These are phyloP conservation scores for Mallotus villosus DNA, from an alignment of 2,797 vertebrate species.

Conservation along the genomic window DNA sequence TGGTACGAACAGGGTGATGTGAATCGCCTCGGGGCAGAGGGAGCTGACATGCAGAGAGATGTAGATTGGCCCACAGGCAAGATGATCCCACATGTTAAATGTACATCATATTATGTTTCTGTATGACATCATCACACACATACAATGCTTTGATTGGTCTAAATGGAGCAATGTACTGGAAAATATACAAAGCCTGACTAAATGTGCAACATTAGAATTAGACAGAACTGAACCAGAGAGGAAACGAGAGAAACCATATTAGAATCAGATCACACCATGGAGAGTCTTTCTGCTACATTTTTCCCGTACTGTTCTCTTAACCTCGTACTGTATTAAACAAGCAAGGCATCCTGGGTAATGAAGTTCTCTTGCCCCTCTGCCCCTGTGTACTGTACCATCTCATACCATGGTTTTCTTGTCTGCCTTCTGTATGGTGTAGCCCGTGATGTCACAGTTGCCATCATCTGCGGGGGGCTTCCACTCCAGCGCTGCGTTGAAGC, in stretches of 20 bases:
- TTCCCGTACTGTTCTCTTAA: no score
- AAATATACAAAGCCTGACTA: no score
- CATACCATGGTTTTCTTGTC: constrained; percentile 90
- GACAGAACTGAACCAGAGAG: no score
- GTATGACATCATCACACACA: constrained; percentile 30
- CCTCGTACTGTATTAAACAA: background rate
- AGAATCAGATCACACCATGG: no score
- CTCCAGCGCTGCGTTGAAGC: constrained; percentile 85
- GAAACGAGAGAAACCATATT: no score
- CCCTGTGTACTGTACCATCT: background rate
- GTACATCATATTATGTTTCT: constrained; percentile 20
- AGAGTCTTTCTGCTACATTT: no score
- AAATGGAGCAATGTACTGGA: no score
- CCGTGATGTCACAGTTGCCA: constrained; percentile 84
- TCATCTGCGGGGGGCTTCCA: constrained; percentile 85
- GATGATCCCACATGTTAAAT: constrained; percentile 40
- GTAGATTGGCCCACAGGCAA: constrained; percentile 44
- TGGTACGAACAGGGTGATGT: constrained; percentile 55
- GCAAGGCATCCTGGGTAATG: constrained; percentile 6
- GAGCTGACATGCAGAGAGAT: constrained; percentile 38
- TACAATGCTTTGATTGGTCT: no score
- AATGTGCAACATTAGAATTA: no score
- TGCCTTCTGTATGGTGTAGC: constrained; percentile 89
- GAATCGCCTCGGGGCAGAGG: constrained; percentile 43
- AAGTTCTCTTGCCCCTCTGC: background rate